Percentiles rank a stretch among this genome's conserved stretches.
Conservation (phyloP, 2,797 vertebrate genomes). For the Aplochiton taeniatus region DNA sequence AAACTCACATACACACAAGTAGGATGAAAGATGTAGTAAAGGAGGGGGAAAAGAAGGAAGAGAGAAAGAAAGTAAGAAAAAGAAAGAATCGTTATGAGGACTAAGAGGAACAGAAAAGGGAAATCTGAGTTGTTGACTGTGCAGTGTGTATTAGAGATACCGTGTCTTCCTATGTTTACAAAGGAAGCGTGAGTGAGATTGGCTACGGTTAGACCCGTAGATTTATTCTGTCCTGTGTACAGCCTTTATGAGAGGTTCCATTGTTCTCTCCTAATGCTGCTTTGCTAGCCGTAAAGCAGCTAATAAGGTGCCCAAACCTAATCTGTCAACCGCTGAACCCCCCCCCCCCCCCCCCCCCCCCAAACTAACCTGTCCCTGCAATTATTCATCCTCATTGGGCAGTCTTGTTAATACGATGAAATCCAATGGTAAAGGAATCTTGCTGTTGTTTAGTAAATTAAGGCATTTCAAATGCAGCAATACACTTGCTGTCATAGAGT, state of each 20-base stretch:
- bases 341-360: conserved; percentile 1
- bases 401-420: background rate
- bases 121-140: background rate
- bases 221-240: conserved; percentile 68
- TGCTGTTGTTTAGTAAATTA: too few species aligned
- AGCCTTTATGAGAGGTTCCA: conserved; percentile 59
- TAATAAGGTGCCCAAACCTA: conserved; percentile 50
- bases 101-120: background rate
- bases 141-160: background rate
- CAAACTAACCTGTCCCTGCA: background rate
- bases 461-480: too few species aligned
- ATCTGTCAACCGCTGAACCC: conserved; percentile 46
- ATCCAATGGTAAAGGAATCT: too few species aligned
- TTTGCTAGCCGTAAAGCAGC: conserved; percentile 42
- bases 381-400: conserved; percentile 5
- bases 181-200: background rate
- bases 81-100: too few species aligned
- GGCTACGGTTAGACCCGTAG: conserved; percentile 60
- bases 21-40: conserved; percentile 24
- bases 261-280: conserved; percentile 70
- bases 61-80: background rate
- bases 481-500: too few species aligned
- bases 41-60: background rate
- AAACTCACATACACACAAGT: conserved; percentile 28
- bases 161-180: background rate